These are phyloP conservation scores for Pachyrhynchus sulphureomaculatus DNA, from an alignment of 1,140 invertebrate genomes.

Conservation along the genomic window DNA sequence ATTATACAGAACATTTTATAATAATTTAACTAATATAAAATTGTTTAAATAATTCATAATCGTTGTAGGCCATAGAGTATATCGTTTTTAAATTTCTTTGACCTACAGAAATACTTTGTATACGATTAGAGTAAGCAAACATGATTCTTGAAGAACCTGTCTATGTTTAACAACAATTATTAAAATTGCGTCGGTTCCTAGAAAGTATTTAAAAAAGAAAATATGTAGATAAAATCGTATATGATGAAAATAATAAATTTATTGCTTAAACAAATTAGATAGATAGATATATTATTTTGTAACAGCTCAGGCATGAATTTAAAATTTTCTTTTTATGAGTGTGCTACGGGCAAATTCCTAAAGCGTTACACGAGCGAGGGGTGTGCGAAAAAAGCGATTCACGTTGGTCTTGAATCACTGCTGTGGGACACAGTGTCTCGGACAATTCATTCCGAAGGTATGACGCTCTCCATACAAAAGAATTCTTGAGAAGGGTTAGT, in stretches of 20 bases:
- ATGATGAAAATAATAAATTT: background rate
- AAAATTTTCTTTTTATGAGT: no score
- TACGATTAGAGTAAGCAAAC: conserved; percentile 1
- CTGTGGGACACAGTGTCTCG: no score
- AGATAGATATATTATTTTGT: no score
- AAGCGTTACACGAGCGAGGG: no score
- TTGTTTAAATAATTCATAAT: background rate
- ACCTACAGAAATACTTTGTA: conserved; percentile 26
- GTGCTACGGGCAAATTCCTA: no score
- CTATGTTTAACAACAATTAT: background rate
- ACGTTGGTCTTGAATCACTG: no score
- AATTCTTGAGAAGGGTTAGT: no score
- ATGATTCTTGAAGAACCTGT: conserved; percentile 9
- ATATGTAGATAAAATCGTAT: background rate
- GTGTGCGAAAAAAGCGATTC: no score
- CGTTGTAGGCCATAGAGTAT: background rate
- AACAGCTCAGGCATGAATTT: no score
- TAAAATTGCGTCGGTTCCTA: background rate
- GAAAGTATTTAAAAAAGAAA: conserved; percentile 22
- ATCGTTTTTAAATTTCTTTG: conserved; percentile 19
- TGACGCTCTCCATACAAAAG: no score
- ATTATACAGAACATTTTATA: background rate
- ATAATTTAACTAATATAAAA: background rate
- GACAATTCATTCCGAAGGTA: no score
- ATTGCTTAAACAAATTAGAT: no score